These are phyloP conservation scores for Hippasteria phrygiana DNA, from an alignment of 53 echinoderm and acorn worm species.

Conservation along the genomic window DNA sequence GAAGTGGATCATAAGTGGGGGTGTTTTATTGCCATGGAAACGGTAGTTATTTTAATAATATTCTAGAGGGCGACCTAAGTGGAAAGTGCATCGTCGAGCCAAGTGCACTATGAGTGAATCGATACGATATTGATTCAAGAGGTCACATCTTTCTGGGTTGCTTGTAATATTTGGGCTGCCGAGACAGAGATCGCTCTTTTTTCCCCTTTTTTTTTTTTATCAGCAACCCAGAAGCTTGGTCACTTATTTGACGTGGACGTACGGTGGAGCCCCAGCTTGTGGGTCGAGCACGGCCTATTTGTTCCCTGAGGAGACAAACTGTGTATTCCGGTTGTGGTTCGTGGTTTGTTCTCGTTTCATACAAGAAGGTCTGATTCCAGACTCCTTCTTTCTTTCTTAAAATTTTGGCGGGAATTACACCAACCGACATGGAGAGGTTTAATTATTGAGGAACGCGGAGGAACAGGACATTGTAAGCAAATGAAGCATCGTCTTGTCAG, in stretches of 20 bases:
- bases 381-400: not conserved
- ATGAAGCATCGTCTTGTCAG: not conserved
- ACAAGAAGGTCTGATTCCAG: slow-evolving; percentile 13
- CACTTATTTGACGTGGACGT: slow-evolving; percentile 26
- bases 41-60: slow-evolving; percentile 34
- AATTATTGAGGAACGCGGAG: slow-evolving; percentile 19
- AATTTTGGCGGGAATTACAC: slow-evolving; percentile 2
- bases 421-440: not conserved
- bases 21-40: slow-evolving; percentile 37
- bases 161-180: slow-evolving; percentile 10
- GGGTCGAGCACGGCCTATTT: slow-evolving; percentile 8
- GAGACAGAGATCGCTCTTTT: slow-evolving; percentile 23
- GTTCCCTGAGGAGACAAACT: slow-evolving; percentile 33
- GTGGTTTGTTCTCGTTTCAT: not conserved
- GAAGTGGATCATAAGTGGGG: slow-evolving; percentile 6
- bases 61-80: slow-evolving; percentile 38
- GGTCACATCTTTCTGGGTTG: slow-evolving; percentile 62
- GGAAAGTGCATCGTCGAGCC: slow-evolving; percentile 61
- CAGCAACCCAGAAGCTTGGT: not conserved
- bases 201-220: not conserved
- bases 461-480: slow-evolving; percentile 10
- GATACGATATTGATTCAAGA: slow-evolving; percentile 56
- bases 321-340: slow-evolving; percentile 44
- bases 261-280: slow-evolving; percentile 1
- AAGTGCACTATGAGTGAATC: slow-evolving; percentile 63